Percentiles rank a stretch among this genome's conserved stretches.
phyloP scores from a whole-genome alignment of 2,113 vertebrate genomes.

The Muscicapa adusta region DNA sequence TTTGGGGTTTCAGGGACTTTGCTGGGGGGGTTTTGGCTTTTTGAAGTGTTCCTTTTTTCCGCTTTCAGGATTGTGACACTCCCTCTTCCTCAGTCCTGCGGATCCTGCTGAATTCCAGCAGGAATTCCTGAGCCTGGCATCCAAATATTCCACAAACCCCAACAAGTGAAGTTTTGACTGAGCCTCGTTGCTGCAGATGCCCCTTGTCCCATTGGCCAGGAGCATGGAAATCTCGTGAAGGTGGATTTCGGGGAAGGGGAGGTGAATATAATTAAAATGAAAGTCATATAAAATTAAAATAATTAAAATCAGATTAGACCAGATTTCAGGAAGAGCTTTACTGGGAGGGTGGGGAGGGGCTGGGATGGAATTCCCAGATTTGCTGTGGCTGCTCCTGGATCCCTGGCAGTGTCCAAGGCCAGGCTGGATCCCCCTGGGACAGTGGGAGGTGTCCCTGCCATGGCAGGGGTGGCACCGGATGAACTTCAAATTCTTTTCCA shows the following conservation, averaged over 20 bases:
- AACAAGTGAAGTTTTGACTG: neutral
- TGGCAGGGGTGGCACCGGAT: accelerated
- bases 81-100: accelerated
- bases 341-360: neutral
- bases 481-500: neutral
- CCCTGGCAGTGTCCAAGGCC: neutral
- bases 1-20: neutral
- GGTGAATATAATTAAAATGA: neutral
- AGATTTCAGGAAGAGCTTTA: neutral
- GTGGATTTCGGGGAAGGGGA: neutral
- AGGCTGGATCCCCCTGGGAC: accelerated
- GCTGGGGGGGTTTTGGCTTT: neutral
- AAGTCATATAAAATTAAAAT: neutral
- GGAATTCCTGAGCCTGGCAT: neutral
- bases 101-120: neutral
- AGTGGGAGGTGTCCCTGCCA: accelerated
- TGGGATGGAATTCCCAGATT: neutral
- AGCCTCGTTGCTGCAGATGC: neutral
- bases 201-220: neutral
- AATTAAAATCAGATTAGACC: accelerated
- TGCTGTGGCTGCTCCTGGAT: neutral
- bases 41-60: neutral
- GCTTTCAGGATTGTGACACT: accelerated
- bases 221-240: accelerated
- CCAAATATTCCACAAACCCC: neutral